These are phyloP conservation scores for Magallana gigas DNA, from an alignment of 1,140 invertebrate species.

Conservation along the genomic window DNA sequence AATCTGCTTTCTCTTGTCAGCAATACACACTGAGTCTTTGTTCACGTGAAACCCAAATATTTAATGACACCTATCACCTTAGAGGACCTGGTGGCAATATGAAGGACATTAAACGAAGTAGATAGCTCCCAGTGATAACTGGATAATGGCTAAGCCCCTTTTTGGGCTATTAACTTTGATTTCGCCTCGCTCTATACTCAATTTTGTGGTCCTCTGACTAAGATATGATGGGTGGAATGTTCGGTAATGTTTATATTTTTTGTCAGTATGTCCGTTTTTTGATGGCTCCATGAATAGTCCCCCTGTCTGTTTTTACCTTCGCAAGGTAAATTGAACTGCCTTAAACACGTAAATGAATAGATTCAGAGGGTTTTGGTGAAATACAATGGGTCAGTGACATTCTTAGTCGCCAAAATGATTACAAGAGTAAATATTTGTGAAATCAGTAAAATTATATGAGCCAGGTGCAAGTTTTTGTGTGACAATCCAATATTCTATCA, in stretches of 20 bases:
- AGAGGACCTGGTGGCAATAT: not conserved
- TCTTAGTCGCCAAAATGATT: not conserved
- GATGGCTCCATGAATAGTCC: conserved; percentile 18
- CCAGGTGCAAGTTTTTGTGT: no score
- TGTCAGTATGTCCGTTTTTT: conserved; percentile 18
- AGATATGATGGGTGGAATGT: conserved; percentile 20
- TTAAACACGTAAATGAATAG: not conserved
- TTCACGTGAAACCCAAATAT: conserved; percentile 27
- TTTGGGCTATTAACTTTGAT: not conserved
- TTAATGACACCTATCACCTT: conserved; percentile 33
- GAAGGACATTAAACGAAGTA: conserved; percentile 20
- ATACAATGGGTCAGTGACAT: not conserved
- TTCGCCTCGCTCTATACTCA: not conserved
- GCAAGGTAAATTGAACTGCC: conserved; percentile 19
- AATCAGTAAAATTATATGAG: not conserved
- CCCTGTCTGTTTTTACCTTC: not conserved
- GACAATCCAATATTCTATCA: no score
- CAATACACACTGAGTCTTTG: conserved; percentile 33
- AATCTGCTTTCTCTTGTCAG: conserved; percentile 28
- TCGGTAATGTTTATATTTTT: conserved; percentile 25
- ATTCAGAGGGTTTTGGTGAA: not conserved
- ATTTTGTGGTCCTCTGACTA: not conserved
- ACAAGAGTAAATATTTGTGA: conserved; percentile 22
- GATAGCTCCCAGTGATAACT: conserved; percentile 21
- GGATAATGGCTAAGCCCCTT: conserved; percentile 8